Base-by-base conservation (phyloP, 2,888 invertebrate species). In the Xestobium rufovillosum region DNA sequence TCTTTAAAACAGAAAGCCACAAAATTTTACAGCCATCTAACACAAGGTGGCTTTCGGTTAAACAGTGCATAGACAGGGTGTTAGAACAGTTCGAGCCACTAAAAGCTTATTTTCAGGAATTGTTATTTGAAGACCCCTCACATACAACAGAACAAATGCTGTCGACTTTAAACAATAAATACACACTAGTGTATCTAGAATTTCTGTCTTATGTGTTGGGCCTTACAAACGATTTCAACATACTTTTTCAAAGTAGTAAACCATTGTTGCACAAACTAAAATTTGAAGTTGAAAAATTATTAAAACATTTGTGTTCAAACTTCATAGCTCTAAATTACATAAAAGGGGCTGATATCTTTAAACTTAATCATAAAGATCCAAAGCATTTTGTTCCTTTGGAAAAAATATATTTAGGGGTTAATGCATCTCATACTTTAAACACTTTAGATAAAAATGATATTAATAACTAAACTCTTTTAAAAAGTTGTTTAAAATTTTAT, bases 31-130 rank as follows among this genome's bases (percentile, higher is more conserved):
- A n/a, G 9, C 31, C 28, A 16, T 11, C 36, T 3, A 17, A 16
- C 11, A 55, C 56, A 19, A 34, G 50, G 16, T 57, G 55, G 55
- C 44, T 56, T 2, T 56, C 51, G 10, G 9, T 49, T 6, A 8
- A 27, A 27, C 11, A 27, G 28, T 27, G 28, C 11, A n/a, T 9
- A 6, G 6, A 9, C 8, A 43, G 60, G 27, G 48, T 57, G 9
- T 41, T 60, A n/a, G 57, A 59, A 38, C 57, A 60, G 38, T 59
- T 53, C 48, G 38, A 41, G 25, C 49, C 52, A 12, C 36, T 61
- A 4, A 42, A 49, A 39, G 48, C 43, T 3, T 59, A 60, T 39
- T 51, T 56, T 8, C 46, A 25, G 30, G 40, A 50, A 38, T 3
- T 32, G 14, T 44, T 51, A 3, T 55, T 52, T 38, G 17, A 39